Base-by-base conservation (phyloP, 2,113 vertebrate genomes). In the Notothenia coriiceps region DNA sequence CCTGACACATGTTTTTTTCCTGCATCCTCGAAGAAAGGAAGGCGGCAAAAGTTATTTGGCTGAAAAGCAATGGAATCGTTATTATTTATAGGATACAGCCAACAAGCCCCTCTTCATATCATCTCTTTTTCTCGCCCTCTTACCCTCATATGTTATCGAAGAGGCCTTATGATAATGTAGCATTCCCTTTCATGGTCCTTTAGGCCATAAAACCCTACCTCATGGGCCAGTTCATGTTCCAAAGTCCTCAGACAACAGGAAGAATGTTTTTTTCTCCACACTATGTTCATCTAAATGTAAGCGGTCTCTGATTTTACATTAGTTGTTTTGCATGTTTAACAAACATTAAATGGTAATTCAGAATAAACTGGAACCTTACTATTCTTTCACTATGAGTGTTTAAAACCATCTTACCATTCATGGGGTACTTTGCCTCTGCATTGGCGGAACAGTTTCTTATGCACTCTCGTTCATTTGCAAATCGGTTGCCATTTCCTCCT, bases 401-500 rank as follows among this genome's bases (percentile, higher is more conserved):
- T 29, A 56, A 75, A 67, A 49, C 56, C 0, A 14, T 80, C 91
- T 94, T 86, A 95, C 94, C 74, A 10, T 93, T 63, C 60, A 3
- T 6, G 5, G 94, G 94, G 77, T 94, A 96, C 15, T 88, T 5
- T 0, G 10, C 0, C 6, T 80, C 81, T n/a, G 57, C 79, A 5
- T 6, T 86, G 2, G 0, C 0, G 0, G 94, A 95, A 70, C 95
- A 95, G 86, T 90, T 95, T 82, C 83, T 94, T 22, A 93, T 84
- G 75, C 83, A 91, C 0, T 93, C 70, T 56, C 4, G 90, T 62
- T 94, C 94, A 73, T 56, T 91, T 40, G 2, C 2, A 62, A 96
- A 95, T 6, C 90, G 87, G 78, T 95, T 96, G 12, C 0, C 76
- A 65, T 93, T 96, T 49, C 95, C 96, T 70, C 92, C 94, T 47